Base-by-base conservation (phyloP, 2,797 vertebrate species). In the Cottoperca gobio region DNA sequence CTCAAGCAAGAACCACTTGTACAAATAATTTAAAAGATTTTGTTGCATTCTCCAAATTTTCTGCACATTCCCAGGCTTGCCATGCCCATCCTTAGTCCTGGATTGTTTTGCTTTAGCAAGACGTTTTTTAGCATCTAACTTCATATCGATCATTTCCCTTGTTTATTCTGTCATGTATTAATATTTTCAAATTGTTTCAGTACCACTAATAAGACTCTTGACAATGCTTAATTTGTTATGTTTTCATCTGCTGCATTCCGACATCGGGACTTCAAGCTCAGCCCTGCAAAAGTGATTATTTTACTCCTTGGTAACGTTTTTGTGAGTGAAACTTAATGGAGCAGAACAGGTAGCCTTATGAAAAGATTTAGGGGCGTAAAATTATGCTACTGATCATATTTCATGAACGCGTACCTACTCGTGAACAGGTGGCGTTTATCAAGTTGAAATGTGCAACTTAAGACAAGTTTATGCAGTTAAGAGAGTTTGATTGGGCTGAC, bases 381-480 rank as follows among this genome's bases (percentile, higher is more conserved):
- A 48, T 35, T n/a, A 21, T 53, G 21, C 14, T 23, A 7, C 42
- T 11, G 31, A 33, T 65, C 52, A 50, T 3, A 46, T 37, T 11
- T 48, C 19, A 12, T 37, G 4, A 60, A 54, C 3, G 6, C 14
- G 7, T 69, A 57, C 26, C 11, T 60, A 57, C 62, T 57, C 17
- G 26, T 31, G 35, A 77, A 39, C 28, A 78, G 53, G 23, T 84
- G 52, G 24, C 12, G 11, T 57, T 52, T 21, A 61, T 50, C 60
- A 53, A 42, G 14, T 19, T 70, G 39, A 76, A 82, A 76, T 65
- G 4, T 60, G 45, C 37, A 52, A 45, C 40, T 66, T 50, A 60
- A 3, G 40, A 23, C 21, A 78, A 11, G 19, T 64, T 62, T 40
- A 31, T 21, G n/a, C 35, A 59, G 42, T 24, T n/a, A 48, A 73